Evolutionary conservation across 2,113 vertebrate species (phyloP).

Genomic region (Ochotona princeps): DNA sequence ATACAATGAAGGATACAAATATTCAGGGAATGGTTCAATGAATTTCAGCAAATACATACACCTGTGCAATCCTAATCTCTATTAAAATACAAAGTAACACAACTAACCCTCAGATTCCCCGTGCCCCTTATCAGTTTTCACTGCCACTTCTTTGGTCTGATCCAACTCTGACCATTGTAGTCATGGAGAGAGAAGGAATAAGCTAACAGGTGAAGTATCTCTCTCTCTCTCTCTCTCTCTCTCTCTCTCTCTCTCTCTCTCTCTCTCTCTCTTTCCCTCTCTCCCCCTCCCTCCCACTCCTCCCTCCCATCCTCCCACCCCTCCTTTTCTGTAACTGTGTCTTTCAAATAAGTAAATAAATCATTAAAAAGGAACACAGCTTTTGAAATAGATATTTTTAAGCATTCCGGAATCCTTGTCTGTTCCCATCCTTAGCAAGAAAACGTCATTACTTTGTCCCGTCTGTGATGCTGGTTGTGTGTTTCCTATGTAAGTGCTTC

Average conservation of each 20-base stretch:
- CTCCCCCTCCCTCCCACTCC: no score
- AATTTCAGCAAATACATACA: neutral
- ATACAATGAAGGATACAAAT: neutral
- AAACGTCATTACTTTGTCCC: neutral
- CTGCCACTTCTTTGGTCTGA: neutral
- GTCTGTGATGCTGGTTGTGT: neutral
- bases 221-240: no score
- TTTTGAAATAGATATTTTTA: neutral
- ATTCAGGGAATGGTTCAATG: neutral
- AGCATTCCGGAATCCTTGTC: neutral
- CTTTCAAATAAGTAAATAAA: no score
- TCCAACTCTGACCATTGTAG: no score
- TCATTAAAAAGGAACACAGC: no score
- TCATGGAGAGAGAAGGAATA: no score
- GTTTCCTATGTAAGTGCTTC: neutral
- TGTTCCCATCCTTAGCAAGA: neutral
- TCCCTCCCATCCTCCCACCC: no score
- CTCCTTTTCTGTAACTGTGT: no score
- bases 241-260: no score
- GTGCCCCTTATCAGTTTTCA: neutral
- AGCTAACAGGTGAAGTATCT: no score
- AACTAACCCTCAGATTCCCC: neutral
- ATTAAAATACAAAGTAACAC: neutral
- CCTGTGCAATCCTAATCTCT: neutral
- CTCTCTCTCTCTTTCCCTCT: no score